Percentiles rank a stretch among this genome's conserved stretches.
These are phyloP conservation scores for Anastrepha obliqua DNA, from an alignment of 1,140 invertebrate species.

Conservation along the genomic window DNA sequence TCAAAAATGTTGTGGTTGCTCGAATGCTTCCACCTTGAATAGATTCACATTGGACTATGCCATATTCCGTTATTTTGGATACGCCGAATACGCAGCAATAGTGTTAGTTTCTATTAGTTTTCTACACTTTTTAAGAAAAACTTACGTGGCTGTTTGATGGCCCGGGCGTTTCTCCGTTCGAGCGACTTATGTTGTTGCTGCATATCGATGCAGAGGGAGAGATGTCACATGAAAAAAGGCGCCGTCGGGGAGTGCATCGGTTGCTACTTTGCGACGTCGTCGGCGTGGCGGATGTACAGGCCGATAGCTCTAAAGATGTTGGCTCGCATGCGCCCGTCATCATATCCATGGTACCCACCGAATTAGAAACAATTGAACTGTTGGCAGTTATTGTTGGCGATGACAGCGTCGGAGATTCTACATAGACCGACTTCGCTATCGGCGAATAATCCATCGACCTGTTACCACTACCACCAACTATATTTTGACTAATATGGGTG, in stretches of 20 bases:
- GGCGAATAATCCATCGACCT: background rate
- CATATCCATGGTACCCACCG: background rate
- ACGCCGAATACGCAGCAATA: too few relatives aligned
- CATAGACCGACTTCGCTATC: background rate
- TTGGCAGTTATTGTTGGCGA: constrained; percentile 3
- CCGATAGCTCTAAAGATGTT: constrained; percentile 19
- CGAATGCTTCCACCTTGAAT: too few relatives aligned
- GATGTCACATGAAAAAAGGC: constrained; percentile 14
- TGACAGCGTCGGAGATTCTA: background rate
- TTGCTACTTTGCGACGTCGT: background rate
- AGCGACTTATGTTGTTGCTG: background rate
- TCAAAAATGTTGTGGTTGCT: too few relatives aligned
- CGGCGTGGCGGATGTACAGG: background rate
- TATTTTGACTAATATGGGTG: background rate
- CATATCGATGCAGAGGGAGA: background rate
- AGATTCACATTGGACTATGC: too few relatives aligned
- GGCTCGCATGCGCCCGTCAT: background rate
- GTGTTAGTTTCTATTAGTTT: too few relatives aligned
- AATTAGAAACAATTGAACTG: constrained; percentile 4
- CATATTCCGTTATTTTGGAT: too few relatives aligned
- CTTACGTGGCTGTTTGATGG: constrained; percentile 31
- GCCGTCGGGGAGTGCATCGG: background rate
- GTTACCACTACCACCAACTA: background rate
- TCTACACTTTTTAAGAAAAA: background rate
- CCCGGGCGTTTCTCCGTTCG: background rate